Base-by-base conservation (phyloP, 2,797 vertebrate species). In the Merluccius polli region DNA sequence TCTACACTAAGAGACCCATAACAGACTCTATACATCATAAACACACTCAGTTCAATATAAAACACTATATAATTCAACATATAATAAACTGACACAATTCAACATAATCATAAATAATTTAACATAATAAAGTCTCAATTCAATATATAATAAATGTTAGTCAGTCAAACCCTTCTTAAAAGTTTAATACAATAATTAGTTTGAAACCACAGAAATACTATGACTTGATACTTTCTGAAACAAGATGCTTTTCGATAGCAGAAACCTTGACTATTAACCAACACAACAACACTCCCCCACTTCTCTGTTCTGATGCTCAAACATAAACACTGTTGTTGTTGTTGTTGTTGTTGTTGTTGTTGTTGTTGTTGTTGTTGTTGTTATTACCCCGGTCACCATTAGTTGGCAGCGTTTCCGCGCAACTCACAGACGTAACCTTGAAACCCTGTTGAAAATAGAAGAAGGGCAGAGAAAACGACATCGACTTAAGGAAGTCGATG, bases 1-100 rank as follows among this genome's bases (percentile, higher is more conserved):
- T 77, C 72, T 81, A 79, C 69, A 75, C 81, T 70, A 32, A 73
- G 67, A 76, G 77, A 77, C 74, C 82, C 75, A 76, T 72, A 80
- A 81, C 70, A 41, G 41, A 33, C 52, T 9, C 52, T 18, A 63
- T 63, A 63, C 52, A 63, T 63, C 52, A 63, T 63, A 63, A 63
- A 63, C 52, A 63, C 52, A 27, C 52, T 63, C 52, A 27, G 52
- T 63, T 63, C 52, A 63, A 63, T 63, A 63, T 63, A 24, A n/a
- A 63, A 63, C 52, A 24, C 10, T 63, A 24, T 27, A 63, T 63
- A 63, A 63, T 63, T 63, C n/a, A 63, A 27, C 52, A 27, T 9
- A 63, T 24, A 24, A 63, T 63, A 63, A 63, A 63, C 52, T 1
- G 52, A 63, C 52, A 63, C 52, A 27, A 63, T 63, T 63, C 52